Conservation (phyloP, 1,140 invertebrate genomes). For the Streblospio benedicti region DNA sequence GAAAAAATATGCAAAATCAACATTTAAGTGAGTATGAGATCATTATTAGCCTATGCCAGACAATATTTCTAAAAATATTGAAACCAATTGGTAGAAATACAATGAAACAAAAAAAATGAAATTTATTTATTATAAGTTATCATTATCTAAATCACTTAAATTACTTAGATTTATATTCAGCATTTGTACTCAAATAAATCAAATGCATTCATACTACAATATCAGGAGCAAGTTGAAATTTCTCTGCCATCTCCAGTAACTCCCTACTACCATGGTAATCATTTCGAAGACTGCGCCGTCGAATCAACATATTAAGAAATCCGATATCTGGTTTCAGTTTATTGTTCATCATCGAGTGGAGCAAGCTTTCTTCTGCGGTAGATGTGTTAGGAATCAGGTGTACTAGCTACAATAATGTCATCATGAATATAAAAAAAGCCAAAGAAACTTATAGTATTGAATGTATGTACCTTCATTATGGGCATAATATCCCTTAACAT, state of each 20-base stretch:
- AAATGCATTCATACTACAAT: neutral
- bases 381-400: conserved; percentile 59
- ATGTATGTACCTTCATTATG: too few species aligned
- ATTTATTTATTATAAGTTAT: neutral
- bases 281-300: conserved; percentile 59
- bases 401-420: too few species aligned
- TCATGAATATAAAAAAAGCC: too few species aligned
- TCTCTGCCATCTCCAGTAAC: conserved; percentile 46
- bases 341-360: conserved; percentile 53
- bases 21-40: neutral
- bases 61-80: conserved; percentile 1
- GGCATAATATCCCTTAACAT: too few species aligned
- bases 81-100: neutral
- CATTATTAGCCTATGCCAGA: neutral
- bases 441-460: too few species aligned
- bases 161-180: neutral
- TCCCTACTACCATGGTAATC: conserved; percentile 61
- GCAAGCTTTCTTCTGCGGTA: conserved; percentile 58
- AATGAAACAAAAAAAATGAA: neutral
- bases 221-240: conserved; percentile 5
- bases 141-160: conserved; percentile 7
- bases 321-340: conserved; percentile 62
- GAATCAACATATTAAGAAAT: conserved; percentile 80
- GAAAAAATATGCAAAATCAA: conserved; percentile 11
- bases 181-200: neutral